phyloP scores from a whole-genome alignment of 2,888 invertebrate genomes.

The Agrotis clavis region DNA sequence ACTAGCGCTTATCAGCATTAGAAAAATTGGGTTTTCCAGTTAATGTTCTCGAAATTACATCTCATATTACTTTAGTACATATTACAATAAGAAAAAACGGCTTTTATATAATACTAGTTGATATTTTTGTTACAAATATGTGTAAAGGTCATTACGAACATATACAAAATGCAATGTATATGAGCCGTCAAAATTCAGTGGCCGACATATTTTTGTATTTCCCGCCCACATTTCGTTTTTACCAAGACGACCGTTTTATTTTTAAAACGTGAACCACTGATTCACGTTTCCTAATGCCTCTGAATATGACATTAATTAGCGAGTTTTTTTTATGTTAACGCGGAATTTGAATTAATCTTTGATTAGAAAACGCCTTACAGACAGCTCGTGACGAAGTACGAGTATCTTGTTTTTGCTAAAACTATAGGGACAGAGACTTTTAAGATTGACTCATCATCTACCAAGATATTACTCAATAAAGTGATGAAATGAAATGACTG shows the following conservation, averaged over 20 bases:
- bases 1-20: constrained; percentile 29
- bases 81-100: constrained; percentile 18
- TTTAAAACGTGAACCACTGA: constrained; percentile 61
- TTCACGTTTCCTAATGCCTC: constrained; percentile 64
- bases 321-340: constrained; percentile 54
- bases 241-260: constrained; percentile 58
- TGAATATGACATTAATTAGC: constrained; percentile 65
- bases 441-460: no score
- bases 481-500: no score
- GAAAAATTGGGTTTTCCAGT: constrained; percentile 35
- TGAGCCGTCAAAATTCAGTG: constrained; percentile 60
- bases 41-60: constrained; percentile 21
- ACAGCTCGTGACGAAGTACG: neutral
- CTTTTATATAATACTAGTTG: constrained; percentile 25
- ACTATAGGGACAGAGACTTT: no score
- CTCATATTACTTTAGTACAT: constrained; percentile 21
- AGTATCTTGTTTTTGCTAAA: neutral
- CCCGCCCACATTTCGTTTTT: constrained; percentile 63
- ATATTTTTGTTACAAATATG: constrained; percentile 53
- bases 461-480: no score
- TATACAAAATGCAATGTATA: constrained; percentile 59
- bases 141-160: constrained; percentile 64
- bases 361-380: constrained; percentile 13
- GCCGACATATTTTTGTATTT: constrained; percentile 62
- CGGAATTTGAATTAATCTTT: constrained; percentile 20